A percentile compares a stretch with the other conserved stretches of the same genome.
These are phyloP conservation scores for Pantala flavescens DNA, from an alignment of 1,140 invertebrate species.

Conservation along the genomic window DNA sequence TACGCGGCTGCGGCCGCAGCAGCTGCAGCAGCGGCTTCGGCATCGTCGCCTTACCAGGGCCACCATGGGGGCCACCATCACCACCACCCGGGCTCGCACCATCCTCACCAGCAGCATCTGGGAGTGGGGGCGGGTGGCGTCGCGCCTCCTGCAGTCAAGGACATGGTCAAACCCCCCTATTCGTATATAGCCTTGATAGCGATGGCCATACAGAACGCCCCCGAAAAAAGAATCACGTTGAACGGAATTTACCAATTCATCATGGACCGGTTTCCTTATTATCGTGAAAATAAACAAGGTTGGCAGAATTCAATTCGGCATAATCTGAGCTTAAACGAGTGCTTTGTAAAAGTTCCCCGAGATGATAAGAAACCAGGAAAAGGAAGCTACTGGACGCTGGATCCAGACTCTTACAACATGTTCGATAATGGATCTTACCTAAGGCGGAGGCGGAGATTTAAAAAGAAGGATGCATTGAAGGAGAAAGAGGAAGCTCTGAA, in stretches of 20 bases:
- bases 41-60: conserved; percentile 41
- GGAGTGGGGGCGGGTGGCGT: conserved; percentile 19
- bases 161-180: conserved; percentile 88
- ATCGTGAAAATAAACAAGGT: conserved; percentile 92
- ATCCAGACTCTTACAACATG: conserved; percentile 95
- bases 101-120: conserved; percentile 25
- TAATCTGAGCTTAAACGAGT: conserved; percentile 96
- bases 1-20: conserved; percentile 41
- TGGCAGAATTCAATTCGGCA: conserved; percentile 95
- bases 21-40: conserved; percentile 33
- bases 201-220: conserved; percentile 92
- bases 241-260: conserved; percentile 99
- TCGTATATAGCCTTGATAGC: conserved; percentile 97
- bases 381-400: conserved; percentile 94
- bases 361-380: conserved; percentile 93
- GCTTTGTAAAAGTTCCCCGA: conserved; percentile 89
- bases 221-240: conserved; percentile 88
- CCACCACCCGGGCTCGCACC: conserved; percentile 30
- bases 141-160: conserved; percentile 26
- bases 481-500: conserved; percentile 81
- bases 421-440: conserved; percentile 96
- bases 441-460: conserved; percentile 81
- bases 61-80: conserved; percentile 54
- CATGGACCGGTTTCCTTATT: conserved; percentile 95
- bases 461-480: conserved; percentile 85